phyloP scores from a whole-genome alignment of 2,797 vertebrate genomes.

The Botia kubotai region DNA sequence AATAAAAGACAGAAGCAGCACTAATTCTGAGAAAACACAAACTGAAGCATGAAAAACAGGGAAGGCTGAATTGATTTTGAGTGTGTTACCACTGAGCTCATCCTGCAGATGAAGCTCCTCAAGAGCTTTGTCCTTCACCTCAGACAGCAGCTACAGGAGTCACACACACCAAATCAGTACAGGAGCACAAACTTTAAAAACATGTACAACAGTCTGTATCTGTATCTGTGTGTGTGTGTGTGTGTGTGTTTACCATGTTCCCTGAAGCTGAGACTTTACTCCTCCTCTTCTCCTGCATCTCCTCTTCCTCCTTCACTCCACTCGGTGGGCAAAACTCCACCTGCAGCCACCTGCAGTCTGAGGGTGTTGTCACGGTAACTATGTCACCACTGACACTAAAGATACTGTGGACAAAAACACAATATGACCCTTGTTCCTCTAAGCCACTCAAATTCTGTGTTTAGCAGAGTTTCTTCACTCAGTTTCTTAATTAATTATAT shows the following conservation, averaged over 20 bases:
- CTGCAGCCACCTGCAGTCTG: conserved; percentile 87
- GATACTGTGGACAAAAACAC: conserved; percentile 73
- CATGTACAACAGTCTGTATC: background rate
- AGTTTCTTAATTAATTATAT: too few relatives aligned
- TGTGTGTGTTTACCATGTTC: conserved; percentile 78
- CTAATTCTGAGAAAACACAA: background rate
- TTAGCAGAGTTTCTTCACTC: too few relatives aligned
- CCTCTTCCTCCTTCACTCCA: conserved; percentile 48
- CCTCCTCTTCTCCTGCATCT: conserved; percentile 68
- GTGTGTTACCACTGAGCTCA: conserved; percentile 56
- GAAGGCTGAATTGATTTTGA: background rate
- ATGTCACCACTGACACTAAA: conserved; percentile 77
- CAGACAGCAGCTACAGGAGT: conserved; percentile 81
- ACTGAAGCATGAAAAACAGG: background rate
- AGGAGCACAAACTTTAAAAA: background rate
- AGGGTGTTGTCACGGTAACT: conserved; percentile 81
- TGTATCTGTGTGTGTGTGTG: conserved; percentile 17
- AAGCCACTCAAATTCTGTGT: too few relatives aligned
- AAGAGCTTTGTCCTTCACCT: conserved; percentile 88
- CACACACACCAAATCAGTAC: background rate
- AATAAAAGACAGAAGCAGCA: conserved; percentile 29
- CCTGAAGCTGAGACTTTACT: conserved; percentile 83
- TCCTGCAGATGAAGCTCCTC: conserved; percentile 81
- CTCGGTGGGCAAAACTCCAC: conserved; percentile 80
- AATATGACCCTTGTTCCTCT: too few relatives aligned